Evolutionary conservation across 2,113 vertebrate genomes (phyloP).

Genomic region (Buteo buteo): DNA sequence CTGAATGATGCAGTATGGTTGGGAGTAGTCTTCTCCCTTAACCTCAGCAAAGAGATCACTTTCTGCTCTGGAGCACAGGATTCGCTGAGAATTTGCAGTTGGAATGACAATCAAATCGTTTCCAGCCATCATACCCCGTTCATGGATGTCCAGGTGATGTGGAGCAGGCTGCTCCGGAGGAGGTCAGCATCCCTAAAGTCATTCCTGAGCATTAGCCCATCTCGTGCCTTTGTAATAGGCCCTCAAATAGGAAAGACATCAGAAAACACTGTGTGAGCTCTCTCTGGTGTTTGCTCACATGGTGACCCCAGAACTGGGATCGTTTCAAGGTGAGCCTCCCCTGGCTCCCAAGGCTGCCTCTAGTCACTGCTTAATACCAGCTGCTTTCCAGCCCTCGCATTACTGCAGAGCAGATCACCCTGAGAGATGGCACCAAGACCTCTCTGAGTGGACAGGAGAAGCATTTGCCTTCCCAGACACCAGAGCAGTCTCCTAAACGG

Average conservation of each 20-base stretch:
- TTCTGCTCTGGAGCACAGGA: neutral
- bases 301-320: neutral
- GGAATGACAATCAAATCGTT: neutral
- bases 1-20: accelerated
- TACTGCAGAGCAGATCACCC: neutral
- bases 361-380: neutral
- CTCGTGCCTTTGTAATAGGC: neutral
- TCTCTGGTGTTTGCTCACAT: neutral
- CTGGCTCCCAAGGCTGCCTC: neutral
- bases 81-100: neutral
- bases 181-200: neutral
- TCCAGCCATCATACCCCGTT: neutral
- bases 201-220: neutral
- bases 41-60: neutral
- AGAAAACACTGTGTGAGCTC: neutral
- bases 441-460: accelerated
- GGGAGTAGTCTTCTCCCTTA: neutral
- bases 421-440: neutral
- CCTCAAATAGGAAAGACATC: neutral
- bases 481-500: neutral
- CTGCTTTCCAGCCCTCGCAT: neutral
- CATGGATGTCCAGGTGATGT: neutral
- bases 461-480: neutral
- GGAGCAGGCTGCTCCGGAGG: neutral
- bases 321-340: neutral